These are phyloP conservation scores for Panurus biarmicus DNA, from an alignment of 2,113 vertebrate genomes.

Conservation along the genomic window DNA sequence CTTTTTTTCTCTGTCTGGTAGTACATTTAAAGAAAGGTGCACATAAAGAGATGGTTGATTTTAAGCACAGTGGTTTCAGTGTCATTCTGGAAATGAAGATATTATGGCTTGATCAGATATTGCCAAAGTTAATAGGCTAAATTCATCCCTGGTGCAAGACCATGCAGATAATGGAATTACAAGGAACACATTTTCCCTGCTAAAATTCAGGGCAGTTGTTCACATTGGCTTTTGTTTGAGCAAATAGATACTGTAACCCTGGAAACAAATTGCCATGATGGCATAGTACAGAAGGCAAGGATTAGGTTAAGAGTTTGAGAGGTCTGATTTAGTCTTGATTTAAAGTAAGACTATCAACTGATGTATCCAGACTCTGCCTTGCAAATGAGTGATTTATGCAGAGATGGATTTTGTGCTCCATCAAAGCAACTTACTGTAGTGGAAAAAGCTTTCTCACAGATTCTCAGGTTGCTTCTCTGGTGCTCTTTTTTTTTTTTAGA, in stretches of 20 bases:
- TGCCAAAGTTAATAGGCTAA: neutral
- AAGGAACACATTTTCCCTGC: neutral
- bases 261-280: constrained; percentile 40
- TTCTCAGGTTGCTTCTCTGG: constrained; percentile 9
- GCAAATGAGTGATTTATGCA: neutral
- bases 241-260: constrained; percentile 34
- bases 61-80: neutral
- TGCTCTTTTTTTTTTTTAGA: constrained; percentile 38
- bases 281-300: neutral
- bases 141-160: neutral
- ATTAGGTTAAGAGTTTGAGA: constrained; percentile 37
- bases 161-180: neutral
- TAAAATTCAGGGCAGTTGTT: constrained; percentile 13
- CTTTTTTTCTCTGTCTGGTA: neutral
- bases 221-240: neutral
- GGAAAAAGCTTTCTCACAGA: neutral
- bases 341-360: neutral
- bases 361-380: neutral
- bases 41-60: neutral
- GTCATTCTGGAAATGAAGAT: neutral
- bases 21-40: neutral
- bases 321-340: constrained; percentile 9
- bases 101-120: neutral
- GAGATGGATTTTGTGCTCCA: neutral
- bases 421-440: neutral